Base-by-base conservation (phyloP, 2,113 vertebrate genomes). In the Mionectes macconnelli region DNA sequence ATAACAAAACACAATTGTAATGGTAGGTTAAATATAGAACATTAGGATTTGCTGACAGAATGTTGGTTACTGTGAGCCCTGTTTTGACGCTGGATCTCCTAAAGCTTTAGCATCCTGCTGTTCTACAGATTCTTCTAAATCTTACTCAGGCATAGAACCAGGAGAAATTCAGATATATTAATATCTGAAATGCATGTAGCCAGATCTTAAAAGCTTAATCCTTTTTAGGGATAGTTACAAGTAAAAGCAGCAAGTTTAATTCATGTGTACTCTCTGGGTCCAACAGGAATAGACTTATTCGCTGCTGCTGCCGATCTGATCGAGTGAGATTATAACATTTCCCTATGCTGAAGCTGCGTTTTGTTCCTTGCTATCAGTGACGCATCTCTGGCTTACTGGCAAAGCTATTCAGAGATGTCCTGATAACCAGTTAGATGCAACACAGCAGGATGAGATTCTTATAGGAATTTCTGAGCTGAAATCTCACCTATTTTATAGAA, bases 1-100 rank as follows among this genome's bases (percentile, higher is more conserved):
- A 84, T 40, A 90, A 84, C 10, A 84, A 90, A 79, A 56, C 33
- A 50, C 18, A 50, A 82, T 93, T 95, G 90, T 90, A 94, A 94
- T 50, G 93, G 85, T 9, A 67, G 24, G 79, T 90, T 94, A 95
- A 95, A 96, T 80, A 84, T 39, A 92, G 57, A 93, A 50, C 67
- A 31, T 73, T 70, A 79, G 55, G 39, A 75, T 94, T 90, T 90
- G 72, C 53, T 95, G 82, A 75, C 73, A 93, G 74, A 57, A 79
- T 81, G 55, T 76, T 94, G 73, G 83, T 95, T 90, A 42, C 74
- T 87, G 39, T 17, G n/a, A 96, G 68, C 23, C 5, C 44, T 53
- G 53, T 72, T 93, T 86, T 75, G 79, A 94, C 0, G 3, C 42
- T 93, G 49, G 8, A 72, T 60, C 56, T 87, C 78, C 83, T 80